Evolutionary conservation across 2,888 invertebrate species (phyloP).

Genomic region (Leptothorax acervorum): DNA sequence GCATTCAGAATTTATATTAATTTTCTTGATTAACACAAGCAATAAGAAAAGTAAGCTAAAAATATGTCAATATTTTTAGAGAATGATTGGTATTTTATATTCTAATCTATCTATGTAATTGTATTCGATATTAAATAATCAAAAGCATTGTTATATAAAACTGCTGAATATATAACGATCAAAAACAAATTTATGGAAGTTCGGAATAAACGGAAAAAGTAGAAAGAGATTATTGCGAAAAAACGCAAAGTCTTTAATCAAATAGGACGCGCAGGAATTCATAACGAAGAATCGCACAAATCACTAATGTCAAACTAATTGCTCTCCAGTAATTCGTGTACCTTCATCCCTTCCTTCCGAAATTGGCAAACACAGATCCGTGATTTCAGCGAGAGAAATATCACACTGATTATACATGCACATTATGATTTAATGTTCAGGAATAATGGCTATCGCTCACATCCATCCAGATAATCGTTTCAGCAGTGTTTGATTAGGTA

Average conservation of each 20-base stretch:
- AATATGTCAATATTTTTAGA: background rate
- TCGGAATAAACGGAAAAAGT: constrained; percentile 56
- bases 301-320: constrained; percentile 51
- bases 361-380: constrained; percentile 42
- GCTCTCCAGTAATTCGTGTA: constrained; percentile 33
- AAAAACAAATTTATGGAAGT: constrained; percentile 52
- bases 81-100: background rate
- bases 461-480: constrained; percentile 21
- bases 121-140: background rate
- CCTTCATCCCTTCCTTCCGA: constrained; percentile 19
- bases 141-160: background rate
- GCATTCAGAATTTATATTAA: background rate
- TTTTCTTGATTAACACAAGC: background rate
- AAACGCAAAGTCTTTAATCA: constrained; percentile 33
- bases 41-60: background rate
- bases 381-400: constrained; percentile 55
- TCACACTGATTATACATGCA: constrained; percentile 37
- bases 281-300: constrained; percentile 18
- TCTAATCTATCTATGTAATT: background rate
- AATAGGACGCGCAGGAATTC: constrained; percentile 53
- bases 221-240: constrained; percentile 53
- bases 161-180: background rate
- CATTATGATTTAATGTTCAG: constrained; percentile 16
- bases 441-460: constrained; percentile 21
- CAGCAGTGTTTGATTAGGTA: constrained; percentile 7